Evolutionary conservation across 2,113 vertebrate genomes (phyloP), one percentile per base, ranked within the genome.

Genomic region (Vimba vimba): DNA sequence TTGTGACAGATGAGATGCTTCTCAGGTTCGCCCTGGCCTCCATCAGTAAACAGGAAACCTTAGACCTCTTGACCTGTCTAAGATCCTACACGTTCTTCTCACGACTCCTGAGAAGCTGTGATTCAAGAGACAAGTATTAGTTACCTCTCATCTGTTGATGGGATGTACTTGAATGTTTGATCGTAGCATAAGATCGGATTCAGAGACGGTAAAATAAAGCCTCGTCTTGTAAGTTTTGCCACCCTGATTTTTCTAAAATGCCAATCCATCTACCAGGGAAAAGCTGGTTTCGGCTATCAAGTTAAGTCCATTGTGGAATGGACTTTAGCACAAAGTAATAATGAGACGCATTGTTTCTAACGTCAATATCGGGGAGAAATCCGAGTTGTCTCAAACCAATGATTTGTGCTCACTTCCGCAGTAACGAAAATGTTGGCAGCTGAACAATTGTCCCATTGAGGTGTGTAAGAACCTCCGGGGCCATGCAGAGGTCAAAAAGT

Each of bases 361-460:
- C 92, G 92, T 88, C 90, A 93, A 90, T 90, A 85, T 88, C 84
- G 19, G 36, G 79, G 66, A 89, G 92, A 87, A 91, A 89, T 87
- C 84, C 93, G 79, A 89, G 88, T 88, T 80, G 86, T 86, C 80
- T 89, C 78, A 92, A 90, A 91, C 52, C 91, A 89, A 93, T 90
- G 86, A 85, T 80, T 39, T 88, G 79, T 82, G 86, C 87, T 86
- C 86, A 88, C 64, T 83, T 93, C 91, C 87, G 88, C 91, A 91
- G 85, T 91, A 80, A 85, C 84, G 21, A 90, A 89, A 89, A 90
- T 57, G 86, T 89, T 94, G 92, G 91, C 87, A 82, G 90, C 88
- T 89, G 92, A 92, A 94, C 92, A 94, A 89, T 68, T 47, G 59
- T 86, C 87, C 62, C 25, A 94, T 94, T 93, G 92, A 95, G 94